Conservation (phyloP, 1,140 invertebrate genomes). For the Ooceraea biroi region DNA sequence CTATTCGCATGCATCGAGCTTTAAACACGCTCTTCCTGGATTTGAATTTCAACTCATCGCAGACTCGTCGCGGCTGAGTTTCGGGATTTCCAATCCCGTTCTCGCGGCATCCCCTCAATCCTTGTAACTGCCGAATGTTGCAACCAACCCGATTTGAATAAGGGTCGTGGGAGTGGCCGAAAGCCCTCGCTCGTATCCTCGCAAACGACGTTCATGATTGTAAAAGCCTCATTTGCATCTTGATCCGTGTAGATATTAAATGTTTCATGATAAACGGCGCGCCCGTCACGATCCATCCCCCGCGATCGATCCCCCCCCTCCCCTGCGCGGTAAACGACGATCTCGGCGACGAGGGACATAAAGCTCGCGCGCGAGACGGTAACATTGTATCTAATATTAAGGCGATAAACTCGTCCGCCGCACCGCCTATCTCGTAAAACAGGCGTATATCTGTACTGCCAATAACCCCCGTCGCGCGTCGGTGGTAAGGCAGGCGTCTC, state of each 20-base stretch:
- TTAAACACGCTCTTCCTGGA: no score
- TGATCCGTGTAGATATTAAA: conserved; percentile 31
- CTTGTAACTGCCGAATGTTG: not conserved
- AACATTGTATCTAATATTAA: conserved; percentile 75
- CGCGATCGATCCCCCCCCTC: conserved; percentile 20
- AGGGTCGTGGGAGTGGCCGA: conserved; percentile 17
- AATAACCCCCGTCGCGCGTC: conserved; percentile 47
- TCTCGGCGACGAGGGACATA: conserved; percentile 34
- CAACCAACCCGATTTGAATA: conserved; percentile 8
- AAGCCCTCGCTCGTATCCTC: not conserved
- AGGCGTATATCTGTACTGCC: conserved; percentile 37
- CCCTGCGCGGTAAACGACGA: conserved; percentile 17
- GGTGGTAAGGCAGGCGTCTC: conserved; percentile 41
- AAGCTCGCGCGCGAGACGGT: conserved; percentile 26
- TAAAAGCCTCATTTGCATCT: conserved; percentile 46
- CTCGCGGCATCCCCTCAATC: not conserved
- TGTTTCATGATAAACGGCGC: conserved; percentile 29
- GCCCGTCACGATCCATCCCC: conserved; percentile 26
- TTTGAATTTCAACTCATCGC: no score
- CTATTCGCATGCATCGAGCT: no score
- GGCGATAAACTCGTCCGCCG: conserved; percentile 70
- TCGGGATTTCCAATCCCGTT: not conserved
- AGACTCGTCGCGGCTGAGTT: not conserved
- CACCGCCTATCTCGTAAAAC: conserved; percentile 61
- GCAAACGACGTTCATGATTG: conserved; percentile 8